Base-by-base conservation (phyloP, 2,888 invertebrate genomes). In the Xestobium rufovillosum region DNA sequence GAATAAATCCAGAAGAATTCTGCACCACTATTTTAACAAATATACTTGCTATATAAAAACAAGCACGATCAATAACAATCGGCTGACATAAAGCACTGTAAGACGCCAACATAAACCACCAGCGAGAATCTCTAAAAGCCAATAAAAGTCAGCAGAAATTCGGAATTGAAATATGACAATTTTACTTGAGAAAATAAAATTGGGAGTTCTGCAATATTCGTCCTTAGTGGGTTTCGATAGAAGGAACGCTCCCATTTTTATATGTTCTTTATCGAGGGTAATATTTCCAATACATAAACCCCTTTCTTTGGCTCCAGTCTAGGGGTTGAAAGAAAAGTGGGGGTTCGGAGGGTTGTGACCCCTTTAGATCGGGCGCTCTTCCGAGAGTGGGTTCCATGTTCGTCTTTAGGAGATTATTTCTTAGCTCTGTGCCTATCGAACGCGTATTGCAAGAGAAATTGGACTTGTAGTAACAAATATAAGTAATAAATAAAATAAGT, bases 251-350 rank as follows among this genome's bases (percentile, higher is more conserved):
- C 38, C 37, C 32, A 16, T 26, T 16, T 19, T 19, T n/a, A n/a
- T 19, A 26, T 16, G 41, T 53, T 50, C 49, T 60, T 59, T 56
- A 54, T 52, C 45, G 51, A 48, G 57, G 55, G 55, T 58, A 54
- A 59, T 61, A 59, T 62, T 63, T 63, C 61, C 61, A 51, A 63
- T 59, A 60, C 62, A 61, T 63, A 63, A 63, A 62, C 56, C 56
- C 58, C 57, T 59, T 60, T 60, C 60, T 60, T 56, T 57, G 56
- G 54, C 51, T 47, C 40, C 42, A 44, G 41, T 42, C 45, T 39
- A 42, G 41, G 49, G 52, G 49, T 14, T 39, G 35, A 43, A 35
- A 34, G 39, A 43, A 41, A 41, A 41, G 41, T 16, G 36, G 38
- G 28, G 34, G 26, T 43, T 25, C 31, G 34, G 28, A 37, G 42